Evolutionary conservation across 35 echinoderm and acorn worm species (phyloP), one percentile per base, ranked within the genome.

Genomic region (Patiria miniata): DNA sequence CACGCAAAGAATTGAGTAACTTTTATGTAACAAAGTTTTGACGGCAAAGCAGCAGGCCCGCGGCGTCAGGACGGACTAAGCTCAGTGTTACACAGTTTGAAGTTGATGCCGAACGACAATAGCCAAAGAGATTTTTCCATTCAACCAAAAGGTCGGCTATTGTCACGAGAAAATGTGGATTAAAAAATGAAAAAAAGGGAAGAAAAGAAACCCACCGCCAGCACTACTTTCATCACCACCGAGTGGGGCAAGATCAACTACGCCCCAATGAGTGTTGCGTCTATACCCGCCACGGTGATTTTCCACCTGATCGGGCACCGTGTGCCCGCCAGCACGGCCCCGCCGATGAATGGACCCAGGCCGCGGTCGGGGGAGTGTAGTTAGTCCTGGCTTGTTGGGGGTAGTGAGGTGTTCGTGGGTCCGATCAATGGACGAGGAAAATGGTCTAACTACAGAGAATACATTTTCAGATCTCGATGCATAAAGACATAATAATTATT

Each of bases 81-180:
- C 8, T 73, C 26, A 10, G 65, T 73, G 34, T 73, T 36, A 73
- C 65, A 73, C 65, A 73, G 65, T 73, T 73, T 73, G 65, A 73
- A 12, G 65, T 73, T 73, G 65, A 73, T 73, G 29, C 65, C 21
- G 14, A 8, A 22, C 65, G 26, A 73, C 65, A 73, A 73, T 73
- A 9, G 19, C 65, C 26, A 73, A 14, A 36, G 65, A 26, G n/a
- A n/a, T n/a, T 47, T 73, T 34, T 9, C n/a, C 34, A 32, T 73
- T 73, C 65, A 32, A n/a, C 29, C 21, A 26, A 7, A 73, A 36
- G 65, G 65, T 73, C 65, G 29, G 21, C 29, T 34, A 30, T 73
- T 32, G 30, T 68, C 15, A 68, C n/a, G 30, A 73, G 29, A 68
- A 73, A 73, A 73, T 6, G 7, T 16, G 19, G 14, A 26, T 23